Percentiles rank a stretch among this genome's conserved stretches.
Evolutionary conservation across 2,113 vertebrate genomes (phyloP).

Genomic region (Pangasianodon hypophthalmus): DNA sequence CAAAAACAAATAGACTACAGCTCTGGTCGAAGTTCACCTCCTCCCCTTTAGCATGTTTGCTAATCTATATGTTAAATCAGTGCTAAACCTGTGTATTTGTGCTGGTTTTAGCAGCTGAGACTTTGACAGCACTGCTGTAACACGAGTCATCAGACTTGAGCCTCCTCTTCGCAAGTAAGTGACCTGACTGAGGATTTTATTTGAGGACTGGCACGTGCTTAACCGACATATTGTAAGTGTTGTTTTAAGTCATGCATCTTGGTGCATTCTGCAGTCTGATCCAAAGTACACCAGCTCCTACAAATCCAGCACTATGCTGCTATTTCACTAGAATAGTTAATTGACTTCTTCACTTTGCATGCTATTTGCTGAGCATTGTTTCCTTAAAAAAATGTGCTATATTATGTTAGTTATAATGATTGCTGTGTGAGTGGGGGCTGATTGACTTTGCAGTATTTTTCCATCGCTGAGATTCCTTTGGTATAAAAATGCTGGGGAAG

Average conservation of each 20-base stretch:
- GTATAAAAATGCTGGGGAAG: constrained; percentile 63
- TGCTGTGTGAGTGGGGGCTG: neutral
- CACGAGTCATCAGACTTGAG: neutral
- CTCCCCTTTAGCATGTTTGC: neutral
- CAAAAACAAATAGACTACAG: constrained; percentile 57
- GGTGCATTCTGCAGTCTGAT: neutral
- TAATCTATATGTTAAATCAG: constrained; percentile 1
- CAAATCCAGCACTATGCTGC: neutral
- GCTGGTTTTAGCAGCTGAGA: neutral
- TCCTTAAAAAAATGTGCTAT: neutral
- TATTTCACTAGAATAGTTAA: neutral
- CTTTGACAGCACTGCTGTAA: neutral
- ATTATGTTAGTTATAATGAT: neutral
- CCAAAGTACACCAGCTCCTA: neutral
- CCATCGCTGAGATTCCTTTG: neutral
- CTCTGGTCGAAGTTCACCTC: constrained; percentile 66
- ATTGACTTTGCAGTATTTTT: constrained; percentile 40
- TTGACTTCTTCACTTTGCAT: neutral
- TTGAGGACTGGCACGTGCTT: neutral
- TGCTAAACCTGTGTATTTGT: neutral
- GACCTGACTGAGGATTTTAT: neutral
- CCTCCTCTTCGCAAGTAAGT: neutral
- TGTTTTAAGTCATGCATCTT: neutral
- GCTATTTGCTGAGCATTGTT: constrained; percentile 21
- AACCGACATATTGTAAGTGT: neutral